These are phyloP conservation scores for Eptesicus fuscus DNA, from an alignment of 2,113 vertebrate species.

Conservation along the genomic window DNA sequence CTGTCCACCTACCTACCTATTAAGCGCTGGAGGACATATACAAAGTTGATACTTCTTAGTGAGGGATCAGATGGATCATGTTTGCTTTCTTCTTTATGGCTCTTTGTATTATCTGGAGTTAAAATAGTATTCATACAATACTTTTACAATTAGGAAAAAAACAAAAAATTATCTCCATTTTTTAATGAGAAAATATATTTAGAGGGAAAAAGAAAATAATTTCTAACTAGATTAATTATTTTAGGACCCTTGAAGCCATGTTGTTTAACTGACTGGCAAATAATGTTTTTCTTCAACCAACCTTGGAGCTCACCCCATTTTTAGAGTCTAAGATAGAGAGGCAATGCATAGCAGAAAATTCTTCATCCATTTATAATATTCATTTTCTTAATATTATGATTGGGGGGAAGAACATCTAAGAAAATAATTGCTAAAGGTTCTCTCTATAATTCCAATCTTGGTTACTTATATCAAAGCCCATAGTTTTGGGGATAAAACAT, in stretches of 20 bases:
- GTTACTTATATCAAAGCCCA: background rate
- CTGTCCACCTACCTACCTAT: background rate
- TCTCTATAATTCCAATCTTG: background rate
- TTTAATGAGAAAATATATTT: conserved; percentile 10
- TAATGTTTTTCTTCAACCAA: background rate
- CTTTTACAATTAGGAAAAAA: background rate
- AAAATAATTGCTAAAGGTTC: background rate
- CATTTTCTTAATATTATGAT: background rate
- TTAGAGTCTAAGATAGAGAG: background rate
- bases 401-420: background rate
- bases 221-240: background rate
- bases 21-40: background rate
- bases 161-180: background rate
- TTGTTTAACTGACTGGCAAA: background rate
- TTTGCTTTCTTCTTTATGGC: background rate
- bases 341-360: background rate
- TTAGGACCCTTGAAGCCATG: background rate
- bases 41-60: background rate
- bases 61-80: background rate
- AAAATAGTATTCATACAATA: background rate
- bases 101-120: background rate
- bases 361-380: background rate
- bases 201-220: background rate
- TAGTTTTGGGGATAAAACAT: conserved; percentile 15
- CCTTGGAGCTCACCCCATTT: background rate